phyloP scores from a whole-genome alignment of 2,888 invertebrate species.

The Lamproptera curius region DNA sequence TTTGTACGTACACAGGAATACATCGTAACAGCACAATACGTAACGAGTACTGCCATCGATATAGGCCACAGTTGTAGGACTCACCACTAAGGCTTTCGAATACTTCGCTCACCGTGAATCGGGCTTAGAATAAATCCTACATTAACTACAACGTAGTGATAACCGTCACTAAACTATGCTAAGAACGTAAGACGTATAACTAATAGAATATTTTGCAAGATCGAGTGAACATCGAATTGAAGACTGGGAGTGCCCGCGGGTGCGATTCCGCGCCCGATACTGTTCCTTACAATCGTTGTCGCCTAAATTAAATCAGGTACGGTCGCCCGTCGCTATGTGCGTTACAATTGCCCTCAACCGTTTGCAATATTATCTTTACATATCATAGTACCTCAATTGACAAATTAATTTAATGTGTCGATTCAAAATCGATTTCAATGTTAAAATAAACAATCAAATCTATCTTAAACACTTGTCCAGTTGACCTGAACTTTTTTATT shows the following conservation, averaged over 20 bases:
- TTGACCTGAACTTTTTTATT: too few species aligned
- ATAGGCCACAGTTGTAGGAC: conserved; percentile 6
- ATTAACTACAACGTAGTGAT: not conserved
- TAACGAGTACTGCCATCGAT: not conserved
- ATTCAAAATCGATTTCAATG: conserved; percentile 5
- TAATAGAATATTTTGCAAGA: conserved; percentile 70
- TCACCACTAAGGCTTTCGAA: not conserved
- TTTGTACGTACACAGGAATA: not conserved
- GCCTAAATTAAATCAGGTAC: conserved; percentile 26
- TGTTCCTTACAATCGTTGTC: conserved; percentile 62
- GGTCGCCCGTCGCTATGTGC: conserved; percentile 12
- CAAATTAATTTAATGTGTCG: too few species aligned
- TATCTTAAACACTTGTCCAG: too few species aligned
- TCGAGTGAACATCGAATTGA: conserved; percentile 39
- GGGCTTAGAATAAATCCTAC: not conserved
- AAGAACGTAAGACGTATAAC: conserved; percentile 39
- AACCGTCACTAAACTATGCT: conserved; percentile 23
- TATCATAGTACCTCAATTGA: too few species aligned
- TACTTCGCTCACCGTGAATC: not conserved
- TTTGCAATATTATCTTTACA: too few species aligned
- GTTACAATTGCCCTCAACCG: conserved; percentile 5
- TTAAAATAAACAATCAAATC: too few species aligned
- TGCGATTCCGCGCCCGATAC: conserved; percentile 37
- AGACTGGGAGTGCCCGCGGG: conserved; percentile 29
- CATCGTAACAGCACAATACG: not conserved